Conservation (phyloP, 2,797 vertebrate genomes). For the Gobio occitaniae region DNA sequence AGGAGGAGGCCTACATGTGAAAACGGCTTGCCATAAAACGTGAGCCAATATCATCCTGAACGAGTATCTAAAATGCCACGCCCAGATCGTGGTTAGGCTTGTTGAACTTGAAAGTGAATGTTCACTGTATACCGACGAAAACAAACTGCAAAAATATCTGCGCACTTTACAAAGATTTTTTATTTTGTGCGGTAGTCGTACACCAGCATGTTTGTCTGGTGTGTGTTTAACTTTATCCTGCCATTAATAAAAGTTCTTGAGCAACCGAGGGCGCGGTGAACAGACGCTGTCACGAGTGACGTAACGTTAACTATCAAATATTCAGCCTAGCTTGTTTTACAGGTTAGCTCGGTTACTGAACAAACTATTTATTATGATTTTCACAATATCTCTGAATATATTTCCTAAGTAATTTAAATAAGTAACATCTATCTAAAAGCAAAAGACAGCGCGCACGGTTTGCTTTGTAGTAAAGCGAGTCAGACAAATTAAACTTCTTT, state of each 20-base stretch:
- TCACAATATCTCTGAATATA: not conserved
- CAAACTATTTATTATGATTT: not conserved
- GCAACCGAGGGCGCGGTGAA: slow-evolving; percentile 33
- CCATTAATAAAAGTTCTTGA: slow-evolving; percentile 10
- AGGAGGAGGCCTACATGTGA: not conserved
- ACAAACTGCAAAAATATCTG: not conserved
- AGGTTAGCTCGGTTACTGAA: not conserved
- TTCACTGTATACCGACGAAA: not conserved
- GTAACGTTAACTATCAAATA: not conserved
- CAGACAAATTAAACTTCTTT: not conserved
- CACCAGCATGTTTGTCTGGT: not conserved
- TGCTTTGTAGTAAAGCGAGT: not conserved
- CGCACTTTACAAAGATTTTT: not conserved
- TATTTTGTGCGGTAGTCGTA: not conserved
- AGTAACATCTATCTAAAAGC: not conserved
- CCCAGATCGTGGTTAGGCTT: slow-evolving; percentile 41
- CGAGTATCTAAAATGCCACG: slow-evolving; percentile 48
- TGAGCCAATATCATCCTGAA: slow-evolving; percentile 74
- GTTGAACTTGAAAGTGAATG: too few species aligned
- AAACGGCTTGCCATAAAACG: slow-evolving; percentile 61
- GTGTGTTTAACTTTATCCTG: not conserved
- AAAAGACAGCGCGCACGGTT: not conserved
- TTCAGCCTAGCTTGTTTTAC: not conserved
- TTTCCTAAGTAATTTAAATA: not conserved
- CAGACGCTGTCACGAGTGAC: slow-evolving; percentile 14